Conservation (phyloP, 2,797 vertebrate genomes). For the Lemur catta region DNA sequence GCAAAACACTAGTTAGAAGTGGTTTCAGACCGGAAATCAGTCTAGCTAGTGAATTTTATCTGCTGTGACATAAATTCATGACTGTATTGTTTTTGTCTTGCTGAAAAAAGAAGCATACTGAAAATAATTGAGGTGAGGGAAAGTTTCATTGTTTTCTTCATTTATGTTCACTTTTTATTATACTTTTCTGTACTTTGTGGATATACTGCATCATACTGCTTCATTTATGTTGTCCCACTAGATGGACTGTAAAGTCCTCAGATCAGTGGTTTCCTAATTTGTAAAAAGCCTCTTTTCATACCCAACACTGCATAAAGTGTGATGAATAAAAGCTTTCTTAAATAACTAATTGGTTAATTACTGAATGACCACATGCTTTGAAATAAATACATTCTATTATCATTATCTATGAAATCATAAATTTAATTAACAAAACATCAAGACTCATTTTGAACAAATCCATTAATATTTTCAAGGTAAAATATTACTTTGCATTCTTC, state of each 20-base stretch:
- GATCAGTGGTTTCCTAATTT: slow-evolving; percentile 2
- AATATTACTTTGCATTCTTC: slow-evolving; percentile 18
- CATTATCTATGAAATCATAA: slow-evolving; percentile 17
- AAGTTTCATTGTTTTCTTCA: slow-evolving; percentile 52
- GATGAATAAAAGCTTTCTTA: neutral
- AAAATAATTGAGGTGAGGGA: slow-evolving; percentile 61
- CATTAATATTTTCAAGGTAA: slow-evolving; percentile 31
- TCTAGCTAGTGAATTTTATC: slow-evolving; percentile 25
- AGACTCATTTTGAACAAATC: slow-evolving; percentile 37
- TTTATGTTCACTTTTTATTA: slow-evolving; percentile 48
- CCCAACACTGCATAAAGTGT: neutral
- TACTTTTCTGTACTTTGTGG: slow-evolving; percentile 12
- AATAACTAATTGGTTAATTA: slow-evolving; percentile 11
- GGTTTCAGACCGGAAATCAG: neutral
- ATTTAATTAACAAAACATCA: slow-evolving; percentile 53
- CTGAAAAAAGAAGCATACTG: slow-evolving; percentile 52
- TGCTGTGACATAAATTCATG: slow-evolving; percentile 20
- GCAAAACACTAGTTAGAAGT: neutral
- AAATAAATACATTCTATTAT: slow-evolving; percentile 20
- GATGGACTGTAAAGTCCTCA: slow-evolving; percentile 25
- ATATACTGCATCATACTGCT: slow-evolving; percentile 40
- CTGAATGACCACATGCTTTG: neutral
- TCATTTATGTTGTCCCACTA: slow-evolving; percentile 35
- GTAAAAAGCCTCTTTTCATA: neutral
- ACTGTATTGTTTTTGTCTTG: slow-evolving; percentile 16